phyloP scores from a whole-genome alignment of 1,140 invertebrate species.

The Neodiprion fabricii region DNA sequence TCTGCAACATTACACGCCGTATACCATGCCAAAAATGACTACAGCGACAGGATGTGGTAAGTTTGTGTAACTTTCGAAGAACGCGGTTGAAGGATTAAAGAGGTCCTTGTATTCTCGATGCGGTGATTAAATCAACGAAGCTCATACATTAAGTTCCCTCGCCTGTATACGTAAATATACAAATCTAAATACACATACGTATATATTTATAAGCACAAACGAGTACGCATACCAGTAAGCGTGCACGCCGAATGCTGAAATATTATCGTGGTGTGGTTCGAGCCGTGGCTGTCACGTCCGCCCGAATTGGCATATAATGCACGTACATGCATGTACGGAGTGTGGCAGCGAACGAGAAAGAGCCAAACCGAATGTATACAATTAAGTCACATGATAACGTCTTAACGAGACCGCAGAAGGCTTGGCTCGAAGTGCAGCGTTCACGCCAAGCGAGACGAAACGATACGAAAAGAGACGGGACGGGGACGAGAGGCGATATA shows the following conservation, averaged over 20 bases:
- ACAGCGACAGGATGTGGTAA: too few species aligned
- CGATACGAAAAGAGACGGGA: neutral
- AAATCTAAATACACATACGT: too few species aligned
- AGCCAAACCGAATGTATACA: neutral
- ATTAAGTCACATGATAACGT: constrained; percentile 1
- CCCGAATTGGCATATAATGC: neutral
- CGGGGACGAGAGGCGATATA: neutral
- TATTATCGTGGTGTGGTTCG: neutral
- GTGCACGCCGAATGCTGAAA: too few species aligned
- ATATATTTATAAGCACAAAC: too few species aligned
- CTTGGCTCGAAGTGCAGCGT: neutral
- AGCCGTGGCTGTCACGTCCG: neutral
- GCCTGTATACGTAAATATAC: too few species aligned
- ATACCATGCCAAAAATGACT: too few species aligned
- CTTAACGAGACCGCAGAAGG: constrained; percentile 2
- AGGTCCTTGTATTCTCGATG: neutral
- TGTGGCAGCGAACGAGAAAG: neutral
- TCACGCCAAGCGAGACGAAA: too few species aligned
- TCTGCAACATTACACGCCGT: too few species aligned
- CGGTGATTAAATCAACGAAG: neutral
- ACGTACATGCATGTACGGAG: neutral
- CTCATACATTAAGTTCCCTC: too few species aligned
- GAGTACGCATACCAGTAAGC: too few species aligned
- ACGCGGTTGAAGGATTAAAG: neutral
- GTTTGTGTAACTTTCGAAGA: too few species aligned